Evolutionary conservation across 2,113 vertebrate species (phyloP).

Genomic region (Crotalus viridis): DNA sequence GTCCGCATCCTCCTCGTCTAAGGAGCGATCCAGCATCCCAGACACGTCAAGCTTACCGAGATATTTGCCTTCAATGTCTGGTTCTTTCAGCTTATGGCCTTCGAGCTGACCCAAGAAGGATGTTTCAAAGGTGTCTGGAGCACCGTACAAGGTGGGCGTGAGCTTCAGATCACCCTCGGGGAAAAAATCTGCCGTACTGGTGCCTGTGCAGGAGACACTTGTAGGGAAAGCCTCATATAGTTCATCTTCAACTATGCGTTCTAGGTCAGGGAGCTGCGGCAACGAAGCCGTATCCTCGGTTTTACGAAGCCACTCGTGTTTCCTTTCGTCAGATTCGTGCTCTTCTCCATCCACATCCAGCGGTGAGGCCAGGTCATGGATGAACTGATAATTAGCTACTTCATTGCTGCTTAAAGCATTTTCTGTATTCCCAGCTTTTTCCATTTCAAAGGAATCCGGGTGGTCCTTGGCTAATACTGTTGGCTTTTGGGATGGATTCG

Average conservation of each 20-base stretch:
- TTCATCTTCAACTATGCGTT: slow-evolving; percentile 53
- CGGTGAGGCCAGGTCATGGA: not conserved
- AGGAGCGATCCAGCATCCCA: slow-evolving; percentile 68
- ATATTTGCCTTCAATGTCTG: slow-evolving; percentile 89
- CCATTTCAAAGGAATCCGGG: not conserved
- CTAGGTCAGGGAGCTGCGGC: slow-evolving; percentile 27
- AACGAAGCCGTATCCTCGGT: slow-evolving; percentile 40
- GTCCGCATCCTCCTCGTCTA: slow-evolving; percentile 82
- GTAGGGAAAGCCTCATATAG: slow-evolving; percentile 46
- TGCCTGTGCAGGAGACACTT: slow-evolving; percentile 68
- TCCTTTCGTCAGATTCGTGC: not conserved
- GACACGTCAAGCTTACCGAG: slow-evolving; percentile 76
- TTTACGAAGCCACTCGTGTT: slow-evolving; percentile 25
- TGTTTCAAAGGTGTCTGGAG: slow-evolving; percentile 66
- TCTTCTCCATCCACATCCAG: slow-evolving; percentile 39
- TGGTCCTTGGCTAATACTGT: not conserved
- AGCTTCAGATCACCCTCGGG: slow-evolving; percentile 51
- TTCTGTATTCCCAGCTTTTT: not conserved
- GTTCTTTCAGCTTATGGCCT: slow-evolving; percentile 85
- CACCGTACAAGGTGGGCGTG: slow-evolving; percentile 5
- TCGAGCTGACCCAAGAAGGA: slow-evolving; percentile 71
- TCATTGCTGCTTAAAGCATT: slow-evolving; percentile 9
- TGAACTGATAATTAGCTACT: not conserved
- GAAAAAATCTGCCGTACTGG: slow-evolving; percentile 72
- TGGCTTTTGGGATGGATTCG: slow-evolving; percentile 16